These are phyloP conservation scores for Scarus forsteni DNA, from an alignment of 2,797 vertebrate genomes.

Conservation along the genomic window DNA sequence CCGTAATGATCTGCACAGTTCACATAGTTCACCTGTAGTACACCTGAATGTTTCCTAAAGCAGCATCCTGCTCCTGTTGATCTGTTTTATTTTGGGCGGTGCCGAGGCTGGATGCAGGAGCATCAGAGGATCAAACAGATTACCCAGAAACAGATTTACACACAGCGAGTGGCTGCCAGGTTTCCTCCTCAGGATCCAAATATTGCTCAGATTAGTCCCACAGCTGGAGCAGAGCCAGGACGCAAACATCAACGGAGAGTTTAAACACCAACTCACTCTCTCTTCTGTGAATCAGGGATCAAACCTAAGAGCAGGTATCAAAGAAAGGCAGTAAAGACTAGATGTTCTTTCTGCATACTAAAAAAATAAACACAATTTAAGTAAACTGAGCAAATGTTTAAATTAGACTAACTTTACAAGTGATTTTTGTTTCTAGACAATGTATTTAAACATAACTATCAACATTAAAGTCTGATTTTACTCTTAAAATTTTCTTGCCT, in stretches of 20 bases:
- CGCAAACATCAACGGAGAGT: neutral
- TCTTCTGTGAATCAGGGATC: too few relatives aligned
- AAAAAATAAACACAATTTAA: too few relatives aligned
- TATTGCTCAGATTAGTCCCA: conserved; percentile 10
- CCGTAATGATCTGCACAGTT: neutral
- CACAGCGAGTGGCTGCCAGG: neutral
- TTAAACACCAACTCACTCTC: too few relatives aligned
- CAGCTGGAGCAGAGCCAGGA: conserved; percentile 6
- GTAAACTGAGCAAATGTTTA: too few relatives aligned
- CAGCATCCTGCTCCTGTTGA: neutral
- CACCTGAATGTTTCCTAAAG: conserved; percentile 4
- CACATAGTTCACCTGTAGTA: neutral
- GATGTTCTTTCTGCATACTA: too few relatives aligned
- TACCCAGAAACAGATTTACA: conserved; percentile 26
- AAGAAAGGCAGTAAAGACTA: too few relatives aligned
- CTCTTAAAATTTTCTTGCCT: too few relatives aligned
- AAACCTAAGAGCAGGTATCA: too few relatives aligned
- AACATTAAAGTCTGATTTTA: too few relatives aligned
- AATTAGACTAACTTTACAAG: too few relatives aligned
- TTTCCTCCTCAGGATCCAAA: neutral
- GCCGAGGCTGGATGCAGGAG: neutral
- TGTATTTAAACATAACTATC: too few relatives aligned
- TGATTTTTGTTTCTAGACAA: too few relatives aligned
- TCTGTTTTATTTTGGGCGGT: conserved; percentile 29
- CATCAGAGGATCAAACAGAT: conserved; percentile 35